Conservation (phyloP, 2,888 invertebrate genomes). For the Tromatobia lineatoria region DNA sequence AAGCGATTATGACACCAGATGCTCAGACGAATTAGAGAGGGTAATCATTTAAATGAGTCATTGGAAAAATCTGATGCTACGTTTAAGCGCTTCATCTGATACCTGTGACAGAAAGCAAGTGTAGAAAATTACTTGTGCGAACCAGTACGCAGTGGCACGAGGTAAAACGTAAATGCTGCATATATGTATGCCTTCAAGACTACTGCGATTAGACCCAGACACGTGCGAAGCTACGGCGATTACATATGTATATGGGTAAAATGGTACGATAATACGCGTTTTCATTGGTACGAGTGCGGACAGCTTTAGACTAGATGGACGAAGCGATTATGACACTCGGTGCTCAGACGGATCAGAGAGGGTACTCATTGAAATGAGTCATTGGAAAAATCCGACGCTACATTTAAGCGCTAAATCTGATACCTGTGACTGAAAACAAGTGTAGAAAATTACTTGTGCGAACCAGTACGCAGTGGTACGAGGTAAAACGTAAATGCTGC, state of each 20-base stretch:
- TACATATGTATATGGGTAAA: slow-evolving; percentile 28
- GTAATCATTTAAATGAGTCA: background rate
- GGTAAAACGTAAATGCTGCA: background rate
- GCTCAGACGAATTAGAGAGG: background rate
- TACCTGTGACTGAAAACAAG: too few species aligned
- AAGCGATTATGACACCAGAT: background rate
- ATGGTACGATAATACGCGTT: slow-evolving; percentile 36
- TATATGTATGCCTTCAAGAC: background rate
- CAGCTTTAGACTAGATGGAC: background rate
- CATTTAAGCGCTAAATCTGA: background rate
- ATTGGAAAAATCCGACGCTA: too few species aligned
- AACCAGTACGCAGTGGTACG: too few species aligned
- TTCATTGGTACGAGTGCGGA: slow-evolving; percentile 24
- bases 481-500: too few species aligned
- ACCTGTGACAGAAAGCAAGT: too few species aligned
- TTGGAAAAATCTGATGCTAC: too few species aligned
- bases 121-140: background rate
- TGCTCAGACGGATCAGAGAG: background rate
- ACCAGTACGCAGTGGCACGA: slow-evolving; percentile 2
- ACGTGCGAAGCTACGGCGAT: slow-evolving; percentile 32
- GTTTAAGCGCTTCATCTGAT: too few species aligned
- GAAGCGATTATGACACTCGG: background rate
- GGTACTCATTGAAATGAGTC: background rate
- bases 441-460: too few species aligned
- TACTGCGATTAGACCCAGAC: background rate